Percentiles rank a stretch among this genome's conserved stretches.
phyloP scores from a whole-genome alignment of 2,888 invertebrate species.

The Dryomyza anilis region DNA sequence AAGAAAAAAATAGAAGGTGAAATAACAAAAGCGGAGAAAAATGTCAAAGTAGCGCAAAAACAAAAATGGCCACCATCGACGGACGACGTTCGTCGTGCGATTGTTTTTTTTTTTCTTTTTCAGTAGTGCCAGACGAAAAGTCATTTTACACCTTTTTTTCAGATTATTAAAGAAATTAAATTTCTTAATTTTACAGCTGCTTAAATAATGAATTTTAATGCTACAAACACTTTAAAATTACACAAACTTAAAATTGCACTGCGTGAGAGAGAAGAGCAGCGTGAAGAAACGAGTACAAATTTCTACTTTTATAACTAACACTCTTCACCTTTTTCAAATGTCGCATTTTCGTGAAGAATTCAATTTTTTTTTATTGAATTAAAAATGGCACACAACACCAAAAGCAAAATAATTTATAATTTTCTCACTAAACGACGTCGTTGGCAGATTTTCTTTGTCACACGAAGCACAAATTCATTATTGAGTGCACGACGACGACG shows the following conservation, averaged over 20 bases:
- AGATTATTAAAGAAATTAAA: background rate
- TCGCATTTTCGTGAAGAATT: conserved; percentile 44
- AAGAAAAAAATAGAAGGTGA: conserved; percentile 32
- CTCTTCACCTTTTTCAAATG: conserved; percentile 56
- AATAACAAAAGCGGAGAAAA: conserved; percentile 25
- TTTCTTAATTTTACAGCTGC: background rate
- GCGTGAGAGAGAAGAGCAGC: too few species aligned
- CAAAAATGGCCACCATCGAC: conserved; percentile 48
- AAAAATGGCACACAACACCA: too few species aligned
- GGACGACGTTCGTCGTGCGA: background rate
- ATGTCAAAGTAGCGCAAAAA: conserved; percentile 47
- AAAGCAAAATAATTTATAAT: background rate
- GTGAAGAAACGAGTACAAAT: background rate
- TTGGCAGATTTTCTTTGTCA: too few species aligned
- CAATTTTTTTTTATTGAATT: too few species aligned
- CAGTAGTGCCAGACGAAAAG: conserved; percentile 5
- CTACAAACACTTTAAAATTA: conserved; percentile 11
- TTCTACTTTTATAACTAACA: conserved; percentile 4
- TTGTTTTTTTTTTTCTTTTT: too few species aligned
- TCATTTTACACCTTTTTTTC: background rate
- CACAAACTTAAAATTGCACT: conserved; percentile 16
- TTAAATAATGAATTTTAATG: background rate
- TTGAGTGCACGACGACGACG: background rate
- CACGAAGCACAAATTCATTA: background rate
- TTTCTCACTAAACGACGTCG: background rate